Percentiles rank a stretch among this genome's conserved stretches.
Evolutionary conservation across 2,113 vertebrate species (phyloP).

Genomic region (Gambusia holbrooki): DNA sequence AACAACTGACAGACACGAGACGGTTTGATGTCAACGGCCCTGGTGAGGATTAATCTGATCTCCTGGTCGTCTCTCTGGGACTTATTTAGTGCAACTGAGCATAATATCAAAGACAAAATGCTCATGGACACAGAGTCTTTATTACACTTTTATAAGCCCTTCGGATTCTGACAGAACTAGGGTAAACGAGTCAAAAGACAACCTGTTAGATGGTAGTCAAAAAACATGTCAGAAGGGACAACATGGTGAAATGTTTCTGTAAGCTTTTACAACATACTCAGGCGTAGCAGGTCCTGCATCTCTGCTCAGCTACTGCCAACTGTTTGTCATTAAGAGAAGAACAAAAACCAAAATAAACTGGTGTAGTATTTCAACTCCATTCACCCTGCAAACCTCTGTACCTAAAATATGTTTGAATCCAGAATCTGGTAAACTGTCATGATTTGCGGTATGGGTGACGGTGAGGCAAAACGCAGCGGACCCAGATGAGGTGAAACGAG

Average conservation of each 20-base stretch:
- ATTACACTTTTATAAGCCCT: neutral
- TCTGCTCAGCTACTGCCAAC: neutral
- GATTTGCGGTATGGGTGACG: no score
- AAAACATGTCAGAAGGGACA: conserved; percentile 1
- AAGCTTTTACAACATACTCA: neutral
- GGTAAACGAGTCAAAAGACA: conserved; percentile 17
- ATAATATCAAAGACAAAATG: neutral
- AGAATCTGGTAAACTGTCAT: no score
- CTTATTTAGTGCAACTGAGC: conserved; percentile 6
- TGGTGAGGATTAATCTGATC: neutral
- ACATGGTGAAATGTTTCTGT: neutral
- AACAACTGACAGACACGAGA: neutral
- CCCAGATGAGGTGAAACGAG: no score
- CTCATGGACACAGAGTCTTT: conserved; percentile 11
- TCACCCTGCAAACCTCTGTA: neutral
- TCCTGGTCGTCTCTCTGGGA: neutral
- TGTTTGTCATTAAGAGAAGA: conserved; percentile 1
- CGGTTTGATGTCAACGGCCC: neutral
- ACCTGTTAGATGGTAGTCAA: neutral
- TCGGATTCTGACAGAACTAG: conserved; percentile 5
- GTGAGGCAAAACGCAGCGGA: no score
- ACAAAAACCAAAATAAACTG: neutral
- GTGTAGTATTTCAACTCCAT: neutral
- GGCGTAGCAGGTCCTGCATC: no score
- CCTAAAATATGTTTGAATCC: no score